phyloP scores from a whole-genome alignment of 2,888 invertebrate genomes.

The Metacarcinus magister region DNA sequence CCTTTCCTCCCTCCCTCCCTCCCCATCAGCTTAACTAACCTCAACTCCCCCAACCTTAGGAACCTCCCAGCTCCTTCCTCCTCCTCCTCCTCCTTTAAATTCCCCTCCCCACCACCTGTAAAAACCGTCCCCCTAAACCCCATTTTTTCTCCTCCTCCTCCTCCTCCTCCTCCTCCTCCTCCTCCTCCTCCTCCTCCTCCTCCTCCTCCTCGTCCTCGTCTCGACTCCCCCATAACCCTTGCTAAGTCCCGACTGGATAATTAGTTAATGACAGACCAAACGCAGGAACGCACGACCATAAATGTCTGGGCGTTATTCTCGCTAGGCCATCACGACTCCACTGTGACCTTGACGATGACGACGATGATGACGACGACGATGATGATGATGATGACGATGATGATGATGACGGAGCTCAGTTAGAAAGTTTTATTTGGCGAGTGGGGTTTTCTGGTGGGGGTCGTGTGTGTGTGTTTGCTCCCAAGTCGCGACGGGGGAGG shows the following conservation, averaged over 20 bases:
- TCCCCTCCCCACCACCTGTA: neutral
- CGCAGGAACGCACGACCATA: neutral
- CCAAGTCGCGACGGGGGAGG: neutral
- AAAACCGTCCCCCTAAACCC: neutral
- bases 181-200: neutral
- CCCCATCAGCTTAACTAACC: neutral
- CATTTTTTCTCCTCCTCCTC: neutral
- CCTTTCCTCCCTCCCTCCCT: neutral
- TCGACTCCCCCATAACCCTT: neutral
- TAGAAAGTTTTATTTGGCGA: neutral
- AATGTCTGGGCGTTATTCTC: neutral
- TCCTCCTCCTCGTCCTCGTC: neutral
- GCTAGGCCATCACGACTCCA: neutral
- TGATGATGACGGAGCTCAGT: neutral
- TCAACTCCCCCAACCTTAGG: neutral
- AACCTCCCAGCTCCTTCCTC: neutral
- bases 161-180: slow-evolving; percentile 8
- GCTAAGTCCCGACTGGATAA: neutral
- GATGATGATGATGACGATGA: neutral
- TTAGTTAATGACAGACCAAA: slow-evolving; percentile 48
- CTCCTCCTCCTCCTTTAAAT: neutral
- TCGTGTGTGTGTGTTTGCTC: slow-evolving; percentile 4
- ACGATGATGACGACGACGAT: neutral
- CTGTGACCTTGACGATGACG: neutral
- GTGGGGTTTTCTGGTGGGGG: neutral